phyloP scores from a whole-genome alignment of 2,797 vertebrate genomes.

The Pogoniulus pusillus region DNA sequence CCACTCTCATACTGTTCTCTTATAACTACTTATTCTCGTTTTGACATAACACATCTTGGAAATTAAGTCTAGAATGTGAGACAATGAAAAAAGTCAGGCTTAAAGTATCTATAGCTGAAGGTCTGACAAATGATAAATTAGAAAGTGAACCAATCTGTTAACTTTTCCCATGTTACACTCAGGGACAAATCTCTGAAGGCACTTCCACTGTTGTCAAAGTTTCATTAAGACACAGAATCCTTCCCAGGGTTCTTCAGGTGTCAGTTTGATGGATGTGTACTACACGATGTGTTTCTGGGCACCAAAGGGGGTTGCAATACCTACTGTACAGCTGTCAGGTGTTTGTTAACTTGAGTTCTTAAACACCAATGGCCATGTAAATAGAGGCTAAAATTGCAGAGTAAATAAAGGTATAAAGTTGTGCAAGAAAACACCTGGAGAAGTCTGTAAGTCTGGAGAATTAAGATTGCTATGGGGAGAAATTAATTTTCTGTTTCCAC shows the following conservation, averaged over 20 bases:
- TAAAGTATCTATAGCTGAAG: background rate
- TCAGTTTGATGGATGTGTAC: constrained; percentile 52
- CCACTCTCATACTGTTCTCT: background rate
- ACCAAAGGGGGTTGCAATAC: background rate
- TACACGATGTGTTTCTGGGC: background rate
- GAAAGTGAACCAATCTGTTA: constrained; percentile 30
- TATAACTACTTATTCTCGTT: background rate
- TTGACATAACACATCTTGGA: background rate
- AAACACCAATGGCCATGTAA: background rate
- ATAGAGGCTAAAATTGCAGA: background rate
- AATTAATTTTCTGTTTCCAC: background rate
- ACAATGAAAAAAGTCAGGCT: background rate
- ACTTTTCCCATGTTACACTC: background rate
- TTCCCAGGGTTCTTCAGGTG: constrained; percentile 37
- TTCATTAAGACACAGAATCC: constrained; percentile 36
- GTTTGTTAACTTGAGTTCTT: background rate
- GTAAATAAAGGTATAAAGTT: background rate
- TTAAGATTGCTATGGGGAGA: background rate
- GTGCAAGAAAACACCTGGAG: background rate
- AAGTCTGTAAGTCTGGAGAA: background rate
- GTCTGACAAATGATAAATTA: constrained; percentile 52
- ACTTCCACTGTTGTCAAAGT: constrained; percentile 11
- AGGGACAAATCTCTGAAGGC: constrained; percentile 32
- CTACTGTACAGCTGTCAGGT: constrained; percentile 6
- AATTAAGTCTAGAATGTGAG: background rate